These are phyloP conservation scores for Camponotus vicinus DNA, from an alignment of 1,140 invertebrate species.

Conservation along the genomic window DNA sequence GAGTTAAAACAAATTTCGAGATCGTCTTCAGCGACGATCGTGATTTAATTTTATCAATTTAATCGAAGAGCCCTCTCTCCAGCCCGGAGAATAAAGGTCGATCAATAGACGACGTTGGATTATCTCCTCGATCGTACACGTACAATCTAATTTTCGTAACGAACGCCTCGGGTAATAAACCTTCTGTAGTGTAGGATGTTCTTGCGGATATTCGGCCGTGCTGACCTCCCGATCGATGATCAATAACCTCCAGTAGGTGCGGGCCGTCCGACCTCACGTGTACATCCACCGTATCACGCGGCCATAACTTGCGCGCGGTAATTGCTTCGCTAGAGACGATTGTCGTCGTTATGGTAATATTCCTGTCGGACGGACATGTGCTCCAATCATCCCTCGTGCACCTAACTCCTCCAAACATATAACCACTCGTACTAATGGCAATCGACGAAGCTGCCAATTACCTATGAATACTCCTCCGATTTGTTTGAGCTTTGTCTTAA, in stretches of 20 bases:
- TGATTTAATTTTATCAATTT: conserved; percentile 23
- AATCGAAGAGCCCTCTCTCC: not conserved
- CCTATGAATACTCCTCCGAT: conserved; percentile 21
- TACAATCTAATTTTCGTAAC: conserved; percentile 63
- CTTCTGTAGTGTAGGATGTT: conserved; percentile 41
- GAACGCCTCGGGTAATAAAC: conserved; percentile 54
- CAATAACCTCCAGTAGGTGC: conserved; percentile 53
- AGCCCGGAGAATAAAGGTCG: conserved; percentile 23
- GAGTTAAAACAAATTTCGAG: not conserved
- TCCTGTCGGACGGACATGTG: conserved; percentile 61
- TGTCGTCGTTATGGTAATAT: conserved; percentile 69
- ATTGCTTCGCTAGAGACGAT: conserved; percentile 68
- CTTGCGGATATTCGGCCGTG: conserved; percentile 51
- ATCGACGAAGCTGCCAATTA: conserved; percentile 61
- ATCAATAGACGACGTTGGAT: conserved; percentile 32
- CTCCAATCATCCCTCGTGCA: conserved; percentile 61
- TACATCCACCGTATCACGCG: conserved; percentile 59
- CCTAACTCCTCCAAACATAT: conserved; percentile 63
- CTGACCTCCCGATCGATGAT: conserved; percentile 62
- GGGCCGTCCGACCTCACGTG: conserved; percentile 56
- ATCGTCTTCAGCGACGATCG: not conserved
- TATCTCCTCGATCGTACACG: conserved; percentile 53
- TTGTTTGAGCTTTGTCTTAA: not conserved
- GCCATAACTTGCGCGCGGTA: conserved; percentile 66
- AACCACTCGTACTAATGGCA: conserved; percentile 54